Conservation (phyloP, 2,113 vertebrate genomes). For the Dicentrarchus labrax region DNA sequence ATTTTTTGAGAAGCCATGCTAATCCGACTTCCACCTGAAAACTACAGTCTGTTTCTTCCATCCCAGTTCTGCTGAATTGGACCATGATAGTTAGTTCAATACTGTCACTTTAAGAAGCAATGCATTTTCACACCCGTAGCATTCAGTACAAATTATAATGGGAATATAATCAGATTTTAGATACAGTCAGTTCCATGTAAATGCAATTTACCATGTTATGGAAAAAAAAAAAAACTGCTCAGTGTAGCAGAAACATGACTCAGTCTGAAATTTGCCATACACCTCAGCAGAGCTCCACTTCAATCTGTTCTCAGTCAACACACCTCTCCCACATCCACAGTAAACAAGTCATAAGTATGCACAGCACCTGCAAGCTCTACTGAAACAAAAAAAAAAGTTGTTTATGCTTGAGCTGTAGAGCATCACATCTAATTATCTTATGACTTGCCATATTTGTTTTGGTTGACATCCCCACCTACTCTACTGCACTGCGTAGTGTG, state of each 20-base stretch:
- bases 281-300: background rate
- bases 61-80: too few species aligned
- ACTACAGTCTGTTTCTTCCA: too few species aligned
- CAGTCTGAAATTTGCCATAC: background rate
- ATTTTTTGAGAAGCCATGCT: background rate
- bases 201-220: background rate
- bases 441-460: background rate
- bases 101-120: background rate
- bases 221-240: background rate
- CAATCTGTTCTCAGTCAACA: background rate
- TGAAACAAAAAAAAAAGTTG: background rate
- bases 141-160: background rate
- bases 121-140: background rate
- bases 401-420: background rate
- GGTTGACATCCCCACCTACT: background rate
- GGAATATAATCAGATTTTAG: background rate
- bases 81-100: too few species aligned
- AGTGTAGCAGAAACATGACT: slow-evolving; percentile 18
- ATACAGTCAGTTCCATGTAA: background rate
- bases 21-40: background rate
- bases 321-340: background rate
- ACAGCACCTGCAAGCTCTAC: background rate
- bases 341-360: slow-evolving; percentile 3
- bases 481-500: background rate
- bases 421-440: background rate